Evolutionary conservation across 2,888 invertebrate genomes (phyloP).

Genomic region (Zeuzera pyrina): DNA sequence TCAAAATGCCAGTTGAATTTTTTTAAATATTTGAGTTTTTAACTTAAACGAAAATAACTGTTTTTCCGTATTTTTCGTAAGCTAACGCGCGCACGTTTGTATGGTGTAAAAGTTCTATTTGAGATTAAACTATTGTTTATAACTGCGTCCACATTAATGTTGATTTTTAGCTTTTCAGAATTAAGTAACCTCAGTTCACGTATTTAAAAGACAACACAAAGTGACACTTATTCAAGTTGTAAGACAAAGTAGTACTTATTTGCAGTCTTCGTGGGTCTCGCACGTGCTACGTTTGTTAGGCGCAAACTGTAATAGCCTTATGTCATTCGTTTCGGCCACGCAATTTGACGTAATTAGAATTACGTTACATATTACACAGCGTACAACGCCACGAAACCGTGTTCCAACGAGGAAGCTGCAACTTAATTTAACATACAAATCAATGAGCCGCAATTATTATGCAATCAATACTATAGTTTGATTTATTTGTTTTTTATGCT

Average conservation of each 20-base stretch:
- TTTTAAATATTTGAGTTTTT: too few species aligned
- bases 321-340: constrained; percentile 66
- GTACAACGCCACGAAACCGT: constrained; percentile 29
- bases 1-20: too few species aligned
- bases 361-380: constrained; percentile 47
- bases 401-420: constrained; percentile 30
- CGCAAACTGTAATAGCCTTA: constrained; percentile 53
- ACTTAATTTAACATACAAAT: constrained; percentile 34
- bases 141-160: too few species aligned
- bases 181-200: too few species aligned
- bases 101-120: too few species aligned
- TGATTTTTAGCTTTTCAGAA: too few species aligned
- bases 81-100: too few species aligned
- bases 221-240: too few species aligned
- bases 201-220: too few species aligned
- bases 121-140: too few species aligned
- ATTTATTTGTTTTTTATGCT: not conserved
- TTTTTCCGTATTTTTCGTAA: too few species aligned
- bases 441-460: constrained; percentile 30
- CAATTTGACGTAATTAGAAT: constrained; percentile 62
- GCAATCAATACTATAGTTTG: constrained; percentile 5
- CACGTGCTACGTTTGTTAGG: constrained; percentile 34
- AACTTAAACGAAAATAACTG: too few species aligned
- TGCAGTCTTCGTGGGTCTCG: constrained; percentile 26
- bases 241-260: constrained; percentile 26